phyloP scores from a whole-genome alignment of 2,888 invertebrate genomes.

The Euplexia lucipara region DNA sequence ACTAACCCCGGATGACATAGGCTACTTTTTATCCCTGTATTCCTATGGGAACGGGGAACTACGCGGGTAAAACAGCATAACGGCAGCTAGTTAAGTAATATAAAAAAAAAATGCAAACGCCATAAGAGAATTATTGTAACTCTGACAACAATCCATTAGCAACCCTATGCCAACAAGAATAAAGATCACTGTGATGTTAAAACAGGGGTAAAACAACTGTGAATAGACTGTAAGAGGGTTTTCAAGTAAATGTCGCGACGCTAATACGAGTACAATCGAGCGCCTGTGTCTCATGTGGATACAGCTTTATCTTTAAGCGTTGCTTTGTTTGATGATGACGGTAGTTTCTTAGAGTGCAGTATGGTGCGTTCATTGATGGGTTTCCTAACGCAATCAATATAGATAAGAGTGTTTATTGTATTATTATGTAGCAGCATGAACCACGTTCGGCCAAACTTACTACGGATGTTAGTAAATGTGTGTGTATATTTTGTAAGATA shows the following conservation, averaged over 20 bases:
- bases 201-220: too few relatives aligned
- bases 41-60: too few relatives aligned
- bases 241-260: slow-evolving; percentile 2
- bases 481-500: slow-evolving; percentile 88
- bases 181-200: too few relatives aligned
- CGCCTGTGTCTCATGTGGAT: slow-evolving; percentile 1
- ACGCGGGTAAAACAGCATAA: too few relatives aligned
- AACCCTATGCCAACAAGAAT: too few relatives aligned
- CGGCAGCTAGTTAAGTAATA: too few relatives aligned
- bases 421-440: slow-evolving; percentile 56
- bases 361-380: slow-evolving; percentile 35
- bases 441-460: slow-evolving; percentile 68
- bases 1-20: too few relatives aligned
- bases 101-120: too few relatives aligned
- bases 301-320: not conserved
- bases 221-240: not conserved
- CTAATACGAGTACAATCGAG: not conserved
- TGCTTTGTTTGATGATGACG: slow-evolving; percentile 18
- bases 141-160: too few relatives aligned
- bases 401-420: slow-evolving; percentile 51
- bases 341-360: slow-evolving; percentile 28
- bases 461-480: slow-evolving; percentile 69
- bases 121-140: too few relatives aligned
- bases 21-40: too few relatives aligned
- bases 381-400: slow-evolving; percentile 47